Evolutionary conservation across 30 jellyfish, hydroid and myxozoan genomes (phyloP), one percentile per base, ranked within the genome.

Genomic region (Hydractinia echinata): DNA sequence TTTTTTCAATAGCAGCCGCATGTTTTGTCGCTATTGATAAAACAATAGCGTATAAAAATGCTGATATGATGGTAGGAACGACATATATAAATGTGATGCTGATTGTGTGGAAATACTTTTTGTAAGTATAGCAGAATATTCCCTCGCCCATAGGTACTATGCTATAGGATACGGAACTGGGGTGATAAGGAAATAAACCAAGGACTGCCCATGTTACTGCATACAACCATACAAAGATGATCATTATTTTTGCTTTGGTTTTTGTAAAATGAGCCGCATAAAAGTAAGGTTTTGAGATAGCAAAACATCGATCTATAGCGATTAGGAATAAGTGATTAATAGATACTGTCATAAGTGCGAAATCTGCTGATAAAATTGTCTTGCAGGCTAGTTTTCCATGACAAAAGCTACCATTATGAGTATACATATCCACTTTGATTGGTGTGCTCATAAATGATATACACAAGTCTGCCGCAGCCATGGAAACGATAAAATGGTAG

Each of bases 381-480:
- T 61, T 61, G 51, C 87, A 80, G 49, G 66, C 54, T 10, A 14
- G 53, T 7, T 20, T 9, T 8, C 70, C 21, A 61, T 60, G 21
- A 50, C 87, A 80, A 66, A 80, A 80, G 30, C 69, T 80, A 10
- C 66, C 83, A 61, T 80, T 61, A n/a, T 80, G 70, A n/a, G 52
- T 39, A 51, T 10, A 61, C 51, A 14, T 56, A 53, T 61, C 66
- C n/a, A 80, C 67, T 61, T 53, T 62, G 15, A 61, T 7, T 18
- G 84, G 18, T 0, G 87, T 60, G 7, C 18, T 20, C 8, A 80
- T 53, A 6, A 80, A 8, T 21, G 87, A 62, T 15, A 61, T 69
- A 11, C 87, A 83, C 16, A 80, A 48, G 16, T 80, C 83, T 39
- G 87, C 87, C 11, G 70, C 66, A 5, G 87, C 87, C 39, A 80